A percentile compares a stretch with the other conserved stretches of the same genome.
Conservation (phyloP, 92 coral and sea anemone species). For the Zoanthus sansibaricus region DNA sequence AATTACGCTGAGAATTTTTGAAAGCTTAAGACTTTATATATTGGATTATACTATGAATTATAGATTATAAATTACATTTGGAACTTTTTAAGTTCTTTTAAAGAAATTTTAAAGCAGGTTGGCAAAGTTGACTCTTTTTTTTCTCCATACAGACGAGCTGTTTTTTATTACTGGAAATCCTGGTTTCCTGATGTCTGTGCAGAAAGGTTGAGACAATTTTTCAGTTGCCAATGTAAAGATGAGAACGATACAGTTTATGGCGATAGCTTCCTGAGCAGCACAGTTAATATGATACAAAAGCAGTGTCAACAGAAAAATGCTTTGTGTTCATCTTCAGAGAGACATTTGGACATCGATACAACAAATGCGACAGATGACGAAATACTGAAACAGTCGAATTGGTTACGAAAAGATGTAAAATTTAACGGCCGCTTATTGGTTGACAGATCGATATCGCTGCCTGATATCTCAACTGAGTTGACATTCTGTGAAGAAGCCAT, state of each 20-base stretch:
- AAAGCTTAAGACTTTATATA: no score
- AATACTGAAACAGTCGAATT: slow-evolving; percentile 3
- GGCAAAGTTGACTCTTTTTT: not conserved
- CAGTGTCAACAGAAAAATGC: not conserved
- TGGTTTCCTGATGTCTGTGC: slow-evolving; percentile 57
- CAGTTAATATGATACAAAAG: not conserved
- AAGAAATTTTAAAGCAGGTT: not conserved
- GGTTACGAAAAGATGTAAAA: slow-evolving; percentile 19
- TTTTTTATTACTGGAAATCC: slow-evolving; percentile 64
- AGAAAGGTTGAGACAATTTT: slow-evolving; percentile 46
- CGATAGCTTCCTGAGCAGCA: slow-evolving; percentile 9
- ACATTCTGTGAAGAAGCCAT: slow-evolving; percentile 54
- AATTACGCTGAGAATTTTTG: no score
- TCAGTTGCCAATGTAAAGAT: slow-evolving; percentile 26
- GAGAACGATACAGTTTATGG: not conserved
- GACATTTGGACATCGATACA: not conserved
- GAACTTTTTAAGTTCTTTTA: not conserved
- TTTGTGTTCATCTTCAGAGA: not conserved
- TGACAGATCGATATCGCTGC: not conserved
- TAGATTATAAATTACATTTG: no score
- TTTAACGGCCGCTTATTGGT: not conserved
- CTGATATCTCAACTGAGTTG: slow-evolving; percentile 52
- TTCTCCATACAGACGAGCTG: slow-evolving; percentile 60
- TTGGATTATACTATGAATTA: no score
- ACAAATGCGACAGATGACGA: not conserved